Base-by-base conservation (phyloP, 1,140 invertebrate genomes). In the Caenorhabditis inopinata region DNA sequence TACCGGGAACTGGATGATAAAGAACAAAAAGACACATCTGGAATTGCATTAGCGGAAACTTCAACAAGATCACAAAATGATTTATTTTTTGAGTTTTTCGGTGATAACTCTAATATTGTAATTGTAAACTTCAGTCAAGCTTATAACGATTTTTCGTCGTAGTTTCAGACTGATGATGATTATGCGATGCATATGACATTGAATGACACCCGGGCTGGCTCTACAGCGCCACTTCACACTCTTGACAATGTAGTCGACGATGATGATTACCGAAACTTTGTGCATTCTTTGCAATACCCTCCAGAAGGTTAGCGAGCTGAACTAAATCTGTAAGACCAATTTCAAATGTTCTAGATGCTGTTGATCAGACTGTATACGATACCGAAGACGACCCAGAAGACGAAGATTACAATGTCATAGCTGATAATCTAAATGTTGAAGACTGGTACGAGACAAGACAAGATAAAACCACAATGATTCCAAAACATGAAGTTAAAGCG, bases 361-460 rank as follows among this genome's bases (percentile, higher is more conserved):
- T 9, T 11, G 1, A 32, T 12, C 32, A 38, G 27, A 18, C 14
- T 38, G 58, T 18, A 7, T 18, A 38, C 58, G 32, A 68, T 16
- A 58, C 51, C 0, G 58, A 68, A 27, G 58, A 68, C 12, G 58
- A 68, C 7, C 4, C 32, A 9, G 58, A 68, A 38, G 58, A 68
- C 23, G 58, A 68, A 68, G 58, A 68, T 38, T 68, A 68, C n/a
- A 68, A 68, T 68, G 32, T 68, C 3, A 38, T 35, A 4, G 25
- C 58, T 6, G 58, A 68, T 42, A 38, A 68, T 42, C n/a, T 68
- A 6, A 68, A 68, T 11, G 58, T 68, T n/a, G 58, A 68, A 68
- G 58, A 68, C 21, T 68, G 58, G 58, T 29, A 68, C 12, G 58
- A 68, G 38, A 68, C 58, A 21, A n/a, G 58, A 11, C 58, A 68